These are phyloP conservation scores for Gryllus bimaculatus DNA, from an alignment of 1,140 invertebrate species.

Conservation along the genomic window DNA sequence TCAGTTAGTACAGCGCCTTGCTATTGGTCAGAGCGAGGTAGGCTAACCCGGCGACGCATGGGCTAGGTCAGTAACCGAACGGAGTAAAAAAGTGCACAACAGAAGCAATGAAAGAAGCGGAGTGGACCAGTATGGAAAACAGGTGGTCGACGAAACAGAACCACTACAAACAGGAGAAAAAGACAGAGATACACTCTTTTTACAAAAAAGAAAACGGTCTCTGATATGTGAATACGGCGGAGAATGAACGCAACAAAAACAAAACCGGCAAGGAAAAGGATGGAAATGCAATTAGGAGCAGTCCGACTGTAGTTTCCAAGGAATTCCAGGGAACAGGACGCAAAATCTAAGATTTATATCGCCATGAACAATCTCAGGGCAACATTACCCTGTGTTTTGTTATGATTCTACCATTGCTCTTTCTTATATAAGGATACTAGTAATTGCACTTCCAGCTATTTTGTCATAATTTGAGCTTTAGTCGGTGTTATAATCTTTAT, in stretches of 20 bases:
- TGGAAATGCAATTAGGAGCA: neutral
- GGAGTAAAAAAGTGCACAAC: neutral
- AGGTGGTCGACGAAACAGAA: neutral
- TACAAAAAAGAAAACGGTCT: neutral
- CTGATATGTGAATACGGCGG: neutral
- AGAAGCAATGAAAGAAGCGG: neutral
- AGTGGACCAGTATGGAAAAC: neutral
- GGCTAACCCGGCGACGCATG: neutral
- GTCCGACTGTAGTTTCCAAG: neutral
- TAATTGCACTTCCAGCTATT: no score
- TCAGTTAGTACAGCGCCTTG: neutral
- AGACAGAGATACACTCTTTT: neutral
- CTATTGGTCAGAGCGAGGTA: neutral
- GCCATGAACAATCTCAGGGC: neutral
- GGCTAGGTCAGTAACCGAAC: slow-evolving; percentile 2
- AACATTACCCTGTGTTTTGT: neutral
- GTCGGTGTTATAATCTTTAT: no score
- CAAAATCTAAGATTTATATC: neutral
- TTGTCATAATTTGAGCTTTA: no score
- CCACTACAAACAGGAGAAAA: neutral
- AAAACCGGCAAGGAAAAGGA: neutral
- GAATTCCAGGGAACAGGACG: neutral
- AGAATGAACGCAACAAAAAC: neutral
- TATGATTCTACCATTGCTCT: neutral
- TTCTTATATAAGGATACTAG: no score